These are phyloP conservation scores for Trachops cirrhosus DNA, from an alignment of 2,797 vertebrate genomes.

Conservation along the genomic window DNA sequence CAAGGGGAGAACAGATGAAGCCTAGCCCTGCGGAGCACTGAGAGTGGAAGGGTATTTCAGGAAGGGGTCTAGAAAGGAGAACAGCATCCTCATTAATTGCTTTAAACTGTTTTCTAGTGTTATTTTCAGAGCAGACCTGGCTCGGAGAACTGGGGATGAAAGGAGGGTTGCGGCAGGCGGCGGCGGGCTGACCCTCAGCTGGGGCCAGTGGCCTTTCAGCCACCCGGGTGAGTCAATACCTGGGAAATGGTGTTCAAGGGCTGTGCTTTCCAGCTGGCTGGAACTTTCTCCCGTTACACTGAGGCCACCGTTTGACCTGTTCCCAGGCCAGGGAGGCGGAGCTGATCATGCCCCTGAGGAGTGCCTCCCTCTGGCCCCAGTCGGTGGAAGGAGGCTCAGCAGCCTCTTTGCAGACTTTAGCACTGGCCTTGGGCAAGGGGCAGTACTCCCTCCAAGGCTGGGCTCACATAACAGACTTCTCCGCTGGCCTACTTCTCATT, in stretches of 20 bases:
- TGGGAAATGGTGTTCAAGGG: background rate
- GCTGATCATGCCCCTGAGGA: background rate
- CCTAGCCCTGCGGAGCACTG: background rate
- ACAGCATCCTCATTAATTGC: constrained; percentile 52
- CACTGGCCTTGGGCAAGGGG: background rate
- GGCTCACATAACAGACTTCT: background rate
- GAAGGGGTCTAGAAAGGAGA: constrained; percentile 48
- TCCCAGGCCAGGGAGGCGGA: background rate
- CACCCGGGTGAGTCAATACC: constrained; percentile 62
- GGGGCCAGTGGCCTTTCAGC: constrained; percentile 49
- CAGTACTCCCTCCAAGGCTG: background rate
- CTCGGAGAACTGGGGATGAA: background rate
- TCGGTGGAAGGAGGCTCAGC: background rate
- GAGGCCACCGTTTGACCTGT: constrained; percentile 3
- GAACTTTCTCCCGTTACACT: background rate
- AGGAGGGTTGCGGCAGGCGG: constrained; percentile 24
- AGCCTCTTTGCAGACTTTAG: background rate
- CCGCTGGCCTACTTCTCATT: constrained; percentile 13
- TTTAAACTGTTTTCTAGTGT: constrained; percentile 61
- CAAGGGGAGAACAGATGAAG: background rate
- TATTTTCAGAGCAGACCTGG: constrained; percentile 50
- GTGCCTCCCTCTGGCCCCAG: background rate
- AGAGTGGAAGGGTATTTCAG: constrained; percentile 39
- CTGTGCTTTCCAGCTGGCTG: background rate
- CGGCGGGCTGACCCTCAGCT: background rate